Evolutionary conservation across 2,888 invertebrate genomes (phyloP), one percentile per base, ranked within the genome.

Genomic region (Amblyjoppa fuscipennis): DNA sequence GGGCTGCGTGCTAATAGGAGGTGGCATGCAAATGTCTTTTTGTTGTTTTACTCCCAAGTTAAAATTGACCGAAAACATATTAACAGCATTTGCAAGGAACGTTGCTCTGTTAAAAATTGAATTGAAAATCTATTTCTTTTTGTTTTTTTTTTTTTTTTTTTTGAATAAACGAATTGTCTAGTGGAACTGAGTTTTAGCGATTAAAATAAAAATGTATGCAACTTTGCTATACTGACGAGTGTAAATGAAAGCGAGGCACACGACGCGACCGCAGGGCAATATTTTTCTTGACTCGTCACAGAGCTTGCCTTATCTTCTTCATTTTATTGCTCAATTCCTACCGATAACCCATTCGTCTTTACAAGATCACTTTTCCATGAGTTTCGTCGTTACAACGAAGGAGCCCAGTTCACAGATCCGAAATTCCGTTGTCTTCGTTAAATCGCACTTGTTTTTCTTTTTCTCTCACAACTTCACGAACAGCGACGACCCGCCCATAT

Each of bases 241-340:
- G 85, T 80, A 88, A 76, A 70, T 86, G 83, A 68, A 73, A 85
- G 83, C 75, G 89, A 88, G 85, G 86, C 86, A 81, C 80, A 79
- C 86, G 71, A 73, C 59, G 79, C 84, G 80, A 84, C 85, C 66
- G 78, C 74, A 75, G 56, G 79, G 73, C 78, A 81, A 70, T 78
- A 34, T 71, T 64, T 11, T n/a, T 41, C 56, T 78, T 56, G 45
- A 69, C 61, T 78, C 56, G 49, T 79, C 70, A 45, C 70, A 38
- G 41, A 31, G 45, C 20, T 49, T 28, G 25, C 20, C 20, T 20
- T 20, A 25, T 64, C 59, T 49, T 70, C 38, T 49, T 61, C 13
- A 59, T 76, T 53, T 87, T 88, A 86, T 84, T 86, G 88, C 83
- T 87, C 84, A 88, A 85, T 87, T 88, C 79, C 84, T 86, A 81